Percentiles rank a stretch among this genome's conserved stretches.
These are phyloP conservation scores for Tyto alba DNA, from an alignment of 2,113 vertebrate species.

Conservation along the genomic window DNA sequence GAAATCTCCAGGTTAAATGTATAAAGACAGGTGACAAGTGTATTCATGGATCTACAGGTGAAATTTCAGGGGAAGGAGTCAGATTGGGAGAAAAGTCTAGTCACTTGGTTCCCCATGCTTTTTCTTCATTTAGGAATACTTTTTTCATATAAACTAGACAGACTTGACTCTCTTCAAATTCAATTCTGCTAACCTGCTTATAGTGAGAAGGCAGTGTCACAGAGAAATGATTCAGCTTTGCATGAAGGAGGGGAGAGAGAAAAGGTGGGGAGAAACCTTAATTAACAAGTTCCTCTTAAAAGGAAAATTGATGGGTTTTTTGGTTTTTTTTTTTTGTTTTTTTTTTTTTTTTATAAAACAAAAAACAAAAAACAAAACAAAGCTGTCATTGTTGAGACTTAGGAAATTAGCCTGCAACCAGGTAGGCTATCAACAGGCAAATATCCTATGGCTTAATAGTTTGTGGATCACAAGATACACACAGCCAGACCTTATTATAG, in stretches of 20 bases:
- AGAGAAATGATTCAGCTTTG: not conserved
- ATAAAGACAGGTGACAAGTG: not conserved
- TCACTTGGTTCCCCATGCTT: not conserved
- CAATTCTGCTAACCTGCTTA: not conserved
- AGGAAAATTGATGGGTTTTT: not conserved
- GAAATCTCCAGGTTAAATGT: not conserved
- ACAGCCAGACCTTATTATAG: slow-evolving; percentile 28
- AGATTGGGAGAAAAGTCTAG: not conserved
- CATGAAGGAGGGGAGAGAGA: not conserved
- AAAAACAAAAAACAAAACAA: too few species aligned
- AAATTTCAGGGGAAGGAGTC: not conserved
- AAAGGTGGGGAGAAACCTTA: not conserved
- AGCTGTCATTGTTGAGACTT: not conserved
- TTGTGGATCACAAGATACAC: slow-evolving; percentile 39
- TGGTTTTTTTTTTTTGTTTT: not conserved
- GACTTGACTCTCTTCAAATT: not conserved
- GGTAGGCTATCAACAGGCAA: slow-evolving; percentile 30
- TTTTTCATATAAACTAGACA: not conserved
- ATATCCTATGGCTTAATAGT: slow-evolving; percentile 7
- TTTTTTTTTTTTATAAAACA: too few species aligned
- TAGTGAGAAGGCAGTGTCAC: not conserved
- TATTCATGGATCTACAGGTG: not conserved
- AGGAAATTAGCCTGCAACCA: slow-evolving; percentile 7
- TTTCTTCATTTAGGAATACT: not conserved
- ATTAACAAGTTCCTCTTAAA: not conserved